Evolutionary conservation across 2,113 vertebrate species (phyloP), one percentile per base, ranked within the genome.

Genomic region (Gymnocephalus cernua): DNA sequence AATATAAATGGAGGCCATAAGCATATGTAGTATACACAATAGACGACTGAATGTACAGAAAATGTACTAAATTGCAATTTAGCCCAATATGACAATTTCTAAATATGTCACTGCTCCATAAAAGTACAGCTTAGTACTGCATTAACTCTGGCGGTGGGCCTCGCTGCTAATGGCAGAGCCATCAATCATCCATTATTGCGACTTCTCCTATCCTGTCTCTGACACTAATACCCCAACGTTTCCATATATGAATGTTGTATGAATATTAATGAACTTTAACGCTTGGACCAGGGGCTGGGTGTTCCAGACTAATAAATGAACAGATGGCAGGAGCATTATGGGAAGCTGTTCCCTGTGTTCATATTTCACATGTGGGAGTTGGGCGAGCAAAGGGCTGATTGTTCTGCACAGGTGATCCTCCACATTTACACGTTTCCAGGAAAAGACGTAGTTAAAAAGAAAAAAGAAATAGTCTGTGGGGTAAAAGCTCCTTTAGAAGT

Each of bases 291-390:
- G 86, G 84, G 88, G 79, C 86, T 86, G 82, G 84, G 78, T 88
- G 83, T 89, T 92, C 86, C 87, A 91, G 89, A 83, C 85, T 92
- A 91, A 92, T 92, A 90, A 92, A 91, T 86, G 89, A 93, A 84
- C 91, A 91, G 88, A 91, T 93, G 91, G 92, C 71, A 81, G 84
- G 74, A 87, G 89, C 76, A 83, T 92, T 92, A 88, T 90, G 89
- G 80, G 87, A 80, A 85, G 88, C 90, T 81, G 80, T 67, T 91
- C 81, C 61, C 84, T 65, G 89, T 82, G 86, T 91, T 93, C 84
- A 83, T 79, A 85, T 89, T 89, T 90, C 80, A 85, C 85, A 85
- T 62, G 38, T 72, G 90, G 90, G 92, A 86, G 81, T 86, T 66
- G 74, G 19, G 74, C 3, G 7, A 76, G 83, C 41, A 50, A 74